Evolutionary conservation across 2,888 invertebrate species (phyloP).

Genomic region (Rhabditoides inermis): DNA sequence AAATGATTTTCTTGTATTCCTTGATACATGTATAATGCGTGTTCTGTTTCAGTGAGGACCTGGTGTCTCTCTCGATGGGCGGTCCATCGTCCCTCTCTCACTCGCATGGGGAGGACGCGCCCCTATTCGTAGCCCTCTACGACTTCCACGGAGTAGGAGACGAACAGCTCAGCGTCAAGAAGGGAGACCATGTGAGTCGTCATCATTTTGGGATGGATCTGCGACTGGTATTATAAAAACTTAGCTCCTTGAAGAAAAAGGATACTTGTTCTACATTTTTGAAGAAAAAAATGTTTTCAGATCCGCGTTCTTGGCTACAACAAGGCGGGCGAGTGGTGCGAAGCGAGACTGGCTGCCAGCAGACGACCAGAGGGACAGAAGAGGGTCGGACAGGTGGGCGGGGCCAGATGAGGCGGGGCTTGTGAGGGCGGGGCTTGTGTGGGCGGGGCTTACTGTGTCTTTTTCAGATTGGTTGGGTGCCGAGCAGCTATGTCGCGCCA

Average conservation of each 20-base stretch:
- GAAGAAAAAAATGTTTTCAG: slow-evolving; percentile 67
- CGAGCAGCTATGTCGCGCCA: slow-evolving; percentile 94
- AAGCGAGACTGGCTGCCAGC: slow-evolving; percentile 71
- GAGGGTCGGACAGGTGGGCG: slow-evolving; percentile 67
- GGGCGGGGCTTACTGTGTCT: no score
- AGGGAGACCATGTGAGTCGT: slow-evolving; percentile 61
- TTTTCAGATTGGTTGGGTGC: slow-evolving; percentile 91
- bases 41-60: slow-evolving; percentile 29
- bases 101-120: slow-evolving; percentile 15
- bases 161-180: slow-evolving; percentile 87
- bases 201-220: neutral
- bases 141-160: slow-evolving; percentile 97
- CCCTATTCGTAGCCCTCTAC: slow-evolving; percentile 86
- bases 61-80: slow-evolving; percentile 26
- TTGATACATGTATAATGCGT: no score
- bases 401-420: no score
- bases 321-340: slow-evolving; percentile 98
- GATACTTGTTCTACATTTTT: slow-evolving; percentile 1
- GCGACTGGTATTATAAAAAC: neutral
- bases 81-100: slow-evolving; percentile 11
- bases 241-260: neutral
- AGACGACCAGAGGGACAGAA: slow-evolving; percentile 23
- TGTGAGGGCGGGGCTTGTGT: no score
- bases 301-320: slow-evolving; percentile 89
- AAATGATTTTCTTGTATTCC: no score